Evolutionary conservation across 2,888 invertebrate genomes (phyloP).

Genomic region (Halocaridina rubra): DNA sequence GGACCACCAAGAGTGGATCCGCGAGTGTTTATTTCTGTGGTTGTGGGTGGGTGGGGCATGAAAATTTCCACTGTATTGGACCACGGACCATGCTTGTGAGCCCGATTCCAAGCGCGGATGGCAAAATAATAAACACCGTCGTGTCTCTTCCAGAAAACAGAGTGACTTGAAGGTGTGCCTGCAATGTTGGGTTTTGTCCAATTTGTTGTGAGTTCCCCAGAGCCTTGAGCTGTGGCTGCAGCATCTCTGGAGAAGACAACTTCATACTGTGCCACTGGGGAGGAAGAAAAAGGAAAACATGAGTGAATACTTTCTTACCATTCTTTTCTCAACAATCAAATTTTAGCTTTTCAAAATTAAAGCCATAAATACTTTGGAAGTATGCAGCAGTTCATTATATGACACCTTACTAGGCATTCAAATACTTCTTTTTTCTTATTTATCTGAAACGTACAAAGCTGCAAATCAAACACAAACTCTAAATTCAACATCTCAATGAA

Average conservation of each 20-base stretch:
- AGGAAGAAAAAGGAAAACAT: not conserved
- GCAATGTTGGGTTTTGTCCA: slow-evolving; percentile 26
- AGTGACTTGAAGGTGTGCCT: slow-evolving; percentile 39
- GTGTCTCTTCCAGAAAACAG: slow-evolving; percentile 50
- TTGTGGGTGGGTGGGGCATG: slow-evolving; percentile 61
- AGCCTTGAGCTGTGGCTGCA: slow-evolving; percentile 29
- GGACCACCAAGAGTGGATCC: slow-evolving; percentile 58
- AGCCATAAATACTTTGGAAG: too few species aligned
- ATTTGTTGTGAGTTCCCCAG: slow-evolving; percentile 31
- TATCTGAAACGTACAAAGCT: too few species aligned
- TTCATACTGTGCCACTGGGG: slow-evolving; percentile 53
- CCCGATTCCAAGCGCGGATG: slow-evolving; percentile 45
- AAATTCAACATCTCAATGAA: too few species aligned
- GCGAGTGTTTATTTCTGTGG: slow-evolving; percentile 60
- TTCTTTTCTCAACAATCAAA: too few species aligned
- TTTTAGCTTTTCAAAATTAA: too few species aligned
- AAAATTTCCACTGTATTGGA: slow-evolving; percentile 48
- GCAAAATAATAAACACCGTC: slow-evolving; percentile 60
- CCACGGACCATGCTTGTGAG: slow-evolving; percentile 42
- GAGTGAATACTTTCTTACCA: too few species aligned
- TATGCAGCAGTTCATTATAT: too few species aligned
- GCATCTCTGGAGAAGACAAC: slow-evolving; percentile 50
- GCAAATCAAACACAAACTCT: too few species aligned
- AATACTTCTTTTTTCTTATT: too few species aligned
- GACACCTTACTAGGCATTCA: too few species aligned